Conservation (phyloP, 2,797 vertebrate genomes). For the Sphenopsis melanotis region DNA sequence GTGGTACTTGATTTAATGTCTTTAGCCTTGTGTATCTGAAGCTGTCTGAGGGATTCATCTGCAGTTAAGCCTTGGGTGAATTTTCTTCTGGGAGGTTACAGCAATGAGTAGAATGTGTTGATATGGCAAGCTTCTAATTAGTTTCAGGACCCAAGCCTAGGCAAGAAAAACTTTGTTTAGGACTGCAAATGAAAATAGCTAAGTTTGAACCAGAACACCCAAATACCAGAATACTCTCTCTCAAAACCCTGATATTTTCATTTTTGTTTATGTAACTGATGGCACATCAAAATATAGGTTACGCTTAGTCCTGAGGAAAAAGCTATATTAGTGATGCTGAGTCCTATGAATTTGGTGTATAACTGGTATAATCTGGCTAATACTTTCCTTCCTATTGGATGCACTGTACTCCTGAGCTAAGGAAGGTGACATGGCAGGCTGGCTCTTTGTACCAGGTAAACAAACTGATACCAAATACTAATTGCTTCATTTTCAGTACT, state of each 20-base stretch:
- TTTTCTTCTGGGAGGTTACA: background rate
- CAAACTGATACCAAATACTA: background rate
- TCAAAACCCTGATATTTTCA: background rate
- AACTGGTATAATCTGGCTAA: background rate
- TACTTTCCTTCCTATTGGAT: background rate
- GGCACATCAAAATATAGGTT: background rate
- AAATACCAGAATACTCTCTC: background rate
- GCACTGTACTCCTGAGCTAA: background rate
- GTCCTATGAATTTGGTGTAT: background rate
- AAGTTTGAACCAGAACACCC: background rate
- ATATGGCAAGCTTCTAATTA: background rate
- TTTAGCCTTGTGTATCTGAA: background rate
- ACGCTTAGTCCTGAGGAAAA: background rate
- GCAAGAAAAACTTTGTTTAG: background rate
- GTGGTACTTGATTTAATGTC: background rate
- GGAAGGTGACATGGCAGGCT: background rate
- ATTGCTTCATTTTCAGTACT: background rate
- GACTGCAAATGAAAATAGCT: background rate
- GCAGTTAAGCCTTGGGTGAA: background rate
- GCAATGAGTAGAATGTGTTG: background rate
- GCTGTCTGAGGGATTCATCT: background rate
- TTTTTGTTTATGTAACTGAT: background rate
- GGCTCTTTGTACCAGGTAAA: background rate
- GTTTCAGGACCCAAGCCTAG: background rate
- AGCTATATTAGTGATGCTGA: background rate